A percentile compares a stretch with the other conserved stretches of the same genome.
Conservation (phyloP, 2,113 vertebrate species). For the Climacteris rufus region DNA sequence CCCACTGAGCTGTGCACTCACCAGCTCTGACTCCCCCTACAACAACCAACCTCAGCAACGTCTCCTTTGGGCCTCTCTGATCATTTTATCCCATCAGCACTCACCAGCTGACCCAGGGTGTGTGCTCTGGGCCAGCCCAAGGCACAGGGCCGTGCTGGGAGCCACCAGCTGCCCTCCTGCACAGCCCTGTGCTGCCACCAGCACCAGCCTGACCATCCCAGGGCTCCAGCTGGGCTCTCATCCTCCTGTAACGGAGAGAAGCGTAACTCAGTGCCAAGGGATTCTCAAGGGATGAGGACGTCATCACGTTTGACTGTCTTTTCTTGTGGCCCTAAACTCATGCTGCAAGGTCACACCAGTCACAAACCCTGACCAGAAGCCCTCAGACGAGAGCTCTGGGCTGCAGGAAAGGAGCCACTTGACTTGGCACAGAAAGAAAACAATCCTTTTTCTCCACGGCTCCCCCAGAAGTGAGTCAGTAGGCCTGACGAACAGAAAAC, state of each 20-base stretch:
- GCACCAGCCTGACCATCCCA: neutral
- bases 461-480: constrained; percentile 65
- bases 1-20: rapidly evolving
- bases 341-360: neutral
- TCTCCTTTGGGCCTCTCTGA: neutral
- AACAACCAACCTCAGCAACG: rapidly evolving
- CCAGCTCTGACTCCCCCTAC: neutral
- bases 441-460: neutral
- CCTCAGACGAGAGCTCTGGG: neutral
- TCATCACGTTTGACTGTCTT: neutral
- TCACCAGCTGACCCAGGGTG: rapidly evolving
- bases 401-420: constrained; percentile 16
- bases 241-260: neutral
- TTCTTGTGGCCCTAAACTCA: neutral
- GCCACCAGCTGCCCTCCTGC: neutral
- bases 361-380: neutral
- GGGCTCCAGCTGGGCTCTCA: neutral
- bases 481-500: constrained; percentile 64
- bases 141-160: neutral
- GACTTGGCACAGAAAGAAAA: constrained; percentile 51
- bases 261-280: neutral
- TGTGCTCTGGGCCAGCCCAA: rapidly evolving
- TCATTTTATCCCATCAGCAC: neutral
- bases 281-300: neutral
- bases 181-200: neutral